Conservation (phyloP, 2,113 vertebrate genomes). For the Marmota monax region DNA sequence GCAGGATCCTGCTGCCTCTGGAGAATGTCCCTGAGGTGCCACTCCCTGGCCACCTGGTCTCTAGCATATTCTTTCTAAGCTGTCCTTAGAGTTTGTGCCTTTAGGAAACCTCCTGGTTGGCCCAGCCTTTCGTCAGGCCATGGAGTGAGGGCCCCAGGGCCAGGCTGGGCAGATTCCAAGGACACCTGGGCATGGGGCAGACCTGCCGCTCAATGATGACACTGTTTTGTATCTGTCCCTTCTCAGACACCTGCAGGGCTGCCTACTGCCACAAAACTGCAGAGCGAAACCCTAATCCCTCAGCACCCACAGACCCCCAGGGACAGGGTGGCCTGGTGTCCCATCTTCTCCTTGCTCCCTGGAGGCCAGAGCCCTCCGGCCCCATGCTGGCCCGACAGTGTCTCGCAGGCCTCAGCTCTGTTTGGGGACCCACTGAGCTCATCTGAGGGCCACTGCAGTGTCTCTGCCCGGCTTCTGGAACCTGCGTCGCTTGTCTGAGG, state of each 20-base stretch:
- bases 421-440: too few species aligned
- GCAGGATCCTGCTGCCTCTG: neutral
- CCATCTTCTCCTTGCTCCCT: neutral
- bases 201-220: neutral
- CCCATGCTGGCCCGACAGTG: neutral
- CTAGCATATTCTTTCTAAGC: neutral
- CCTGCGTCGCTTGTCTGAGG: too few species aligned
- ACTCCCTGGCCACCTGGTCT: neutral
- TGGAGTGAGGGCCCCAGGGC: neutral
- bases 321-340: rapidly evolving
- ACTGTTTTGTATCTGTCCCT: neutral
- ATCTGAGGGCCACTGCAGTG: rapidly evolving
- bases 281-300: neutral
- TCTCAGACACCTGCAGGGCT: neutral
- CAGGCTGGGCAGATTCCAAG: neutral
- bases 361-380: too few species aligned
- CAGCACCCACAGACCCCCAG: neutral
- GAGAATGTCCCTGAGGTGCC: neutral
- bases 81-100: neutral
- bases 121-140: neutral
- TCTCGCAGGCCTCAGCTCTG: rapidly evolving
- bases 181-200: neutral
- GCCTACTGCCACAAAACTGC: neutral
- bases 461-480: rapidly evolving
- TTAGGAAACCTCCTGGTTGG: neutral